phyloP scores from a whole-genome alignment of 2,888 invertebrate species.

The Ormyrus thymus region DNA sequence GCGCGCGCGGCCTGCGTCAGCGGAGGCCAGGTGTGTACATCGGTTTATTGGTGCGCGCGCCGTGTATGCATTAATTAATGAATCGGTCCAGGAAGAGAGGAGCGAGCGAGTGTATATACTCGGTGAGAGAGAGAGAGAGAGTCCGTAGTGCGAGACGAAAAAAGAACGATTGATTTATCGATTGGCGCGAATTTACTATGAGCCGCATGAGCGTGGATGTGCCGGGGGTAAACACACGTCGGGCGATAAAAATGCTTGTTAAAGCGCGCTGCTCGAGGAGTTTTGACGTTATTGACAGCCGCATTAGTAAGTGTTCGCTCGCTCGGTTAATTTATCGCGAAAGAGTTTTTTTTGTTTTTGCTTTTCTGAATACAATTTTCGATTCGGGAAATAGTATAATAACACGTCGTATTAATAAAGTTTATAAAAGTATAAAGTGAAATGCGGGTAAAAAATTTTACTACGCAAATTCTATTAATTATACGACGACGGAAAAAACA shows the following conservation, averaged over 20 bases:
- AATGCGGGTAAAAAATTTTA: too few species aligned
- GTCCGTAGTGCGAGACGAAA: not conserved
- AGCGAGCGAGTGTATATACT: not conserved
- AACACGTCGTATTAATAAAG: too few species aligned
- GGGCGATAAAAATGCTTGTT: constrained; percentile 13
- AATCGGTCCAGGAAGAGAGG: not conserved
- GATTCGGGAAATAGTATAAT: too few species aligned
- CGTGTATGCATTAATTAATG: constrained; percentile 16
- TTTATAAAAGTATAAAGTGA: too few species aligned
- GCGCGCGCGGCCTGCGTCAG: not conserved
- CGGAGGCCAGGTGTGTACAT: not conserved
- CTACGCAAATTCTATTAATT: too few species aligned
- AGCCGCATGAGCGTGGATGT: not conserved
- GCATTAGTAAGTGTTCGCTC: too few species aligned
- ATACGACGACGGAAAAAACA: too few species aligned
- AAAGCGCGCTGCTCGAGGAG: not conserved
- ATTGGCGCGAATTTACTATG: constrained; percentile 13
- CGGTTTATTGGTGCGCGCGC: constrained; percentile 2
- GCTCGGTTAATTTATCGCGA: too few species aligned
- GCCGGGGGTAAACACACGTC: not conserved
- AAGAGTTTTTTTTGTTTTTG: too few species aligned
- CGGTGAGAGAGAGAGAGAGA: not conserved
- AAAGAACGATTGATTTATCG: constrained; percentile 35
- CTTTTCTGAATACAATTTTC: too few species aligned
- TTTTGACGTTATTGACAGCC: too few species aligned